Conservation (phyloP, 2,113 vertebrate genomes). For the Mirza zaza region DNA sequence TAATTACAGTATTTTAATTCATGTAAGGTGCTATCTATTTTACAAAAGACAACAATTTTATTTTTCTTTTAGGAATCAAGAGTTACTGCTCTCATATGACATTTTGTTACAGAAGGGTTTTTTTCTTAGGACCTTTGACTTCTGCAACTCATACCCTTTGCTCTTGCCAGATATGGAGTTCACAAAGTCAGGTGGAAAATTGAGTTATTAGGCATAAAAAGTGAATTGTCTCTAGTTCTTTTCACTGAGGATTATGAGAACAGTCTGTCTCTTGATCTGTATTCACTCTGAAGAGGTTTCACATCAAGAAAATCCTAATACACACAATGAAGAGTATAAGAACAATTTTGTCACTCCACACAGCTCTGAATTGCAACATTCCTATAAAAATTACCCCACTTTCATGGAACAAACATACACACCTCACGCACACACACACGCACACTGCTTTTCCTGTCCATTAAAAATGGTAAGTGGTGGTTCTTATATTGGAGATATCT, state of each 20-base stretch:
- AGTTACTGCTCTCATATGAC: neutral
- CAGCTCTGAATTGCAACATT: neutral
- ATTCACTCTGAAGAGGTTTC: neutral
- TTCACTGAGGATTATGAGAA: neutral
- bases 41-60: neutral
- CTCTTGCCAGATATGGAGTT: neutral
- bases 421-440: too few species aligned
- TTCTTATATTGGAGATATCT: neutral
- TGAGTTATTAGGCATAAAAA: neutral
- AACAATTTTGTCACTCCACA: neutral
- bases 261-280: neutral
- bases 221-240: neutral
- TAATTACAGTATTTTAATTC: neutral
- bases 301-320: neutral
- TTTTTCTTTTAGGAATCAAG: constrained; percentile 10
- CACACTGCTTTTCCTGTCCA: neutral
- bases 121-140: neutral
- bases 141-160: neutral
- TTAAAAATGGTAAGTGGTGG: neutral
- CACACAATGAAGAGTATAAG: accelerated
- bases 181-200: constrained; percentile 24
- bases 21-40: neutral
- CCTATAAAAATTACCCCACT: neutral
- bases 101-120: neutral
- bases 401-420: too few species aligned